Evolutionary conservation across 2,797 vertebrate genomes (phyloP).

Genomic region (Microchirus variegatus): DNA sequence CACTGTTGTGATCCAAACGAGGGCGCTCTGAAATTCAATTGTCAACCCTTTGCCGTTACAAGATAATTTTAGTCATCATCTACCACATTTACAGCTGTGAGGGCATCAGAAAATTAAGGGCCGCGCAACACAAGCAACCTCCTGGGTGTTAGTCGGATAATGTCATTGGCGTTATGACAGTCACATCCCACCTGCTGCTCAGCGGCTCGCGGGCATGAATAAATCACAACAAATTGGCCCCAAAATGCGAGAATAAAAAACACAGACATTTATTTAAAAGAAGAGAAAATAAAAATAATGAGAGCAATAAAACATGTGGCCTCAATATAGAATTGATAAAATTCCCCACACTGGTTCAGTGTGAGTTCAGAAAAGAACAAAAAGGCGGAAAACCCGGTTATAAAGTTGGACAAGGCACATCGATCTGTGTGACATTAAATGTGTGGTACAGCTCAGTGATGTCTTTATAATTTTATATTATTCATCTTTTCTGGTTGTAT

Average conservation of each 20-base stretch:
- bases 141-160: constrained; percentile 59
- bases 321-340: constrained; percentile 17
- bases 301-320: constrained; percentile 56
- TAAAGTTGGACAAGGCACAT: too few species aligned
- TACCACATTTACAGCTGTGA: constrained; percentile 28
- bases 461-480: too few species aligned
- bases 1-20: constrained; percentile 36
- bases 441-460: too few species aligned
- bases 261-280: constrained; percentile 33
- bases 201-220: constrained; percentile 63
- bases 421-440: too few species aligned
- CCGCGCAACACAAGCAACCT: constrained; percentile 30
- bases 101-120: constrained; percentile 25
- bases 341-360: constrained; percentile 1
- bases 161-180: constrained; percentile 62
- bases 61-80: constrained; percentile 48
- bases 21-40: constrained; percentile 44
- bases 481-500: too few species aligned
- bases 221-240: constrained; percentile 68
- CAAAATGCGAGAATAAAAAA: constrained; percentile 33
- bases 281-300: constrained; percentile 31
- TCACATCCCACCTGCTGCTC: constrained; percentile 71
- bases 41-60: constrained; percentile 33
- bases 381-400: neutral
- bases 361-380: neutral